Base-by-base conservation (phyloP, 1,140 invertebrate genomes). In the Hetaerina americana region DNA sequence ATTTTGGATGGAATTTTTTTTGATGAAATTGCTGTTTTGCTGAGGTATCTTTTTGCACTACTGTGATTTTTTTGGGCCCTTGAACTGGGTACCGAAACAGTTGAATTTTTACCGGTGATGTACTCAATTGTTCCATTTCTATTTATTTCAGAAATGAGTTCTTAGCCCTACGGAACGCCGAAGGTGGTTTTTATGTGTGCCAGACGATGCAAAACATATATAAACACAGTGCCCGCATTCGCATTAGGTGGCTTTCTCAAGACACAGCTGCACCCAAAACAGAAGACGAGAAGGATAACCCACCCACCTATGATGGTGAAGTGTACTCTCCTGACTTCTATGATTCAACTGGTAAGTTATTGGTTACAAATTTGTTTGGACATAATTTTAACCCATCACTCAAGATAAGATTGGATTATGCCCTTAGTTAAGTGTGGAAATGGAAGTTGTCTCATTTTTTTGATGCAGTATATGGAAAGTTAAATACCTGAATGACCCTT, bases 141-240 rank as follows among this genome's bases (percentile, higher is more conserved):
- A n/a, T n/a, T 71, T 71, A 77, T 81, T 84, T 72, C 72, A 92
- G 90, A 80, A 91, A 91, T 80, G 92, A 94, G 82, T 96, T 95
- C 83, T 82, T 97, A 75, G 94, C 93, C 26, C 92, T 96, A 0
- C 85, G 94, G 75, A 96, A 95, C 81, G 89, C 90, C 2, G 88
- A 92, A 82, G 92, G 91, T 66, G 88, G 91, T 66, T 96, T 96
- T 81, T 97, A 92, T 79, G 86, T 97, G 57, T 97, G 94, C 79
- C 92, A 95, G 81, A 88, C 92, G 5, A 87, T 91, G 81, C 93
- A 96, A 83, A 95, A 96, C 83, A 91, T 97, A 70, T 95, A 93
- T 79, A 92, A 90, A 79, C 88, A 87, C 18, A 89, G 88, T 71
- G 85, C 87, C 71, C 89, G 89, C 78, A 94, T 96, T 77, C 89